Percentiles rank a stretch among this genome's conserved stretches.
Evolutionary conservation across 2,797 vertebrate genomes (phyloP).

Genomic region (Myotis daubentonii): DNA sequence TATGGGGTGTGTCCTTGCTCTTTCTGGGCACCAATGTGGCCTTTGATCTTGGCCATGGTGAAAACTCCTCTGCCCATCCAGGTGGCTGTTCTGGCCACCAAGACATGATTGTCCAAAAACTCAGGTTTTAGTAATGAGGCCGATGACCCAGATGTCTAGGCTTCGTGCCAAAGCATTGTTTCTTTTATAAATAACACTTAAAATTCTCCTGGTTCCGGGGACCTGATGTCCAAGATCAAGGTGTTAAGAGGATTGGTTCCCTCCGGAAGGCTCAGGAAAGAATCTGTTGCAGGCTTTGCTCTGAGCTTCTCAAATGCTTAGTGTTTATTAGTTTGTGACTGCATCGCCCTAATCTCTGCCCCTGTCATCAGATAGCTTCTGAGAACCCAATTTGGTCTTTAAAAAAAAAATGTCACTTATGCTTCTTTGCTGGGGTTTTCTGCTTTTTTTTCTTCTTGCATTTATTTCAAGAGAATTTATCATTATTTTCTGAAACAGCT

Average conservation of each 20-base stretch:
- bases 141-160: background rate
- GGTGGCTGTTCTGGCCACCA: background rate
- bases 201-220: background rate
- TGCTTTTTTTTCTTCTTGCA: background rate
- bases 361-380: background rate
- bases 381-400: background rate
- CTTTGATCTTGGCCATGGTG: background rate
- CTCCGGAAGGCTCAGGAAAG: background rate
- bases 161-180: background rate
- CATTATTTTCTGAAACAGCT: background rate
- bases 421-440: background rate
- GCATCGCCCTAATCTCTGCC: background rate
- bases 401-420: background rate
- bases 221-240: background rate
- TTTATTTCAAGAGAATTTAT: constrained; percentile 3
- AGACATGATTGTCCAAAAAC: background rate
- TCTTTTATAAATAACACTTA: background rate
- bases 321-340: background rate
- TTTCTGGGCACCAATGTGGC: background rate
- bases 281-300: background rate
- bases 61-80: background rate
- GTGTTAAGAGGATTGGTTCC: background rate
- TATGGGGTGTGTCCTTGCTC: background rate
- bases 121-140: background rate
- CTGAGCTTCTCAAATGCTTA: background rate